Evolutionary conservation across 2,888 invertebrate species (phyloP).

Genomic region (Chrysina gloriosa): DNA sequence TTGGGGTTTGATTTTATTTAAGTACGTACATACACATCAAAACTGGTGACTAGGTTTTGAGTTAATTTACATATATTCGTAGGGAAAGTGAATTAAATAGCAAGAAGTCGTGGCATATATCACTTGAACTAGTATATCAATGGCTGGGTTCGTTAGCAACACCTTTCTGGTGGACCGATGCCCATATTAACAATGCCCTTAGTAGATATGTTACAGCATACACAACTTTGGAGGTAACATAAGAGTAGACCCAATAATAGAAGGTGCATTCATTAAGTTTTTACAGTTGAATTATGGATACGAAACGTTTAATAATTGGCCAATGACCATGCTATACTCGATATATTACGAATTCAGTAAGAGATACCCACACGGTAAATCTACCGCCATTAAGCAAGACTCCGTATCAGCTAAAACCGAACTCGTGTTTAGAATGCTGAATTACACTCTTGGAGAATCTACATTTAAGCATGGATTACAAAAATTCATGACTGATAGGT

Average conservation of each 20-base stretch:
- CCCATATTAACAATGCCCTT: constrained; percentile 80
- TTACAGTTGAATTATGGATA: constrained; percentile 75
- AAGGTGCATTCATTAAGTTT: neutral
- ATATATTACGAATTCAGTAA: constrained; percentile 85
- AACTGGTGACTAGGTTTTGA: too few species aligned
- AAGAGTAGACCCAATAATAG: neutral
- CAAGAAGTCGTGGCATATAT: constrained; percentile 73
- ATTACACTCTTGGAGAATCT: constrained; percentile 82
- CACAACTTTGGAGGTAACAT: constrained; percentile 74
- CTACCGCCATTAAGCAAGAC: constrained; percentile 80
- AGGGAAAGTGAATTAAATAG: constrained; percentile 81
- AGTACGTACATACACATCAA: too few species aligned
- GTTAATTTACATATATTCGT: constrained; percentile 48
- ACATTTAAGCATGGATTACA: constrained; percentile 81
- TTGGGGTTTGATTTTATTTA: constrained; percentile 84
- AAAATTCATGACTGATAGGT: constrained; percentile 75
- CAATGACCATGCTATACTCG: constrained; percentile 81
- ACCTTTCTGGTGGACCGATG: constrained; percentile 82
- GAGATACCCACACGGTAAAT: constrained; percentile 80
- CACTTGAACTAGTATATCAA: constrained; percentile 82
- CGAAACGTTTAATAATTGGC: constrained; percentile 84
- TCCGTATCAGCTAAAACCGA: constrained; percentile 81
- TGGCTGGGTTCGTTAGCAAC: constrained; percentile 83
- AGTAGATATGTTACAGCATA: constrained; percentile 81
- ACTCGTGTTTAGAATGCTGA: constrained; percentile 89